Percentiles rank a stretch among this genome's conserved stretches.
Conservation (phyloP, 2,888 invertebrate genomes). For the Atethmia centrago region DNA sequence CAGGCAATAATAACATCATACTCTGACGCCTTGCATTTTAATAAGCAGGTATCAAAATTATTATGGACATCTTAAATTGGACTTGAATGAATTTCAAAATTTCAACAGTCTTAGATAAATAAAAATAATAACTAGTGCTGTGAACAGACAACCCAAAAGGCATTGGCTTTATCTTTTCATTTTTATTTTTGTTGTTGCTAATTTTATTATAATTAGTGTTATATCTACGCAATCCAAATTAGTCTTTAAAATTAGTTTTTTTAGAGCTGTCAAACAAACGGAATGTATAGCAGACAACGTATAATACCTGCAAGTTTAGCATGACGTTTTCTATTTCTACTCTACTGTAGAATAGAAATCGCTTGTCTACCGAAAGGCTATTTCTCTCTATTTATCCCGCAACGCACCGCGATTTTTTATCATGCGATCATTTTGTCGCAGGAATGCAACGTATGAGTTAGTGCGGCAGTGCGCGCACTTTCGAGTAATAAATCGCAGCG, state of each 20-base stretch:
- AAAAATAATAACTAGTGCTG: background rate
- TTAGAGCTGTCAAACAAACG: slow-evolving; percentile 14
- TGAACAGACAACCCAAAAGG: background rate
- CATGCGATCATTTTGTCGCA: too few relatives aligned
- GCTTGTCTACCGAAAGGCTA: too few relatives aligned
- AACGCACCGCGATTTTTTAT: too few relatives aligned
- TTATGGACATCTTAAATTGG: background rate
- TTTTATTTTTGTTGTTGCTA: background rate
- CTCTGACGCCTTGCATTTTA: slow-evolving; percentile 5
- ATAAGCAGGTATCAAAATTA: slow-evolving; percentile 1
- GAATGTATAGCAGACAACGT: slow-evolving; percentile 21
- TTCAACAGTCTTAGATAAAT: background rate
- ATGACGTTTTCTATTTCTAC: too few relatives aligned
- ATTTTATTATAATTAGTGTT: slow-evolving; percentile 17
- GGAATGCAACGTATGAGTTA: too few relatives aligned
- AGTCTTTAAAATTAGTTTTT: slow-evolving; percentile 8
- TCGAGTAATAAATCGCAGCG: too few relatives aligned
- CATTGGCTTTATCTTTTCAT: background rate
- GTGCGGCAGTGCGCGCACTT: too few relatives aligned
- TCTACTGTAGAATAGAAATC: too few relatives aligned
- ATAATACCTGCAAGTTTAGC: too few relatives aligned
- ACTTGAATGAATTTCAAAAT: slow-evolving; percentile 20
- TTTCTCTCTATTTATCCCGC: too few relatives aligned
- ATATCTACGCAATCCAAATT: slow-evolving; percentile 21
- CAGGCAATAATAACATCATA: slow-evolving; percentile 12